phyloP scores from a whole-genome alignment of 1,140 invertebrate genomes.

The Drosophila pectinifera region DNA sequence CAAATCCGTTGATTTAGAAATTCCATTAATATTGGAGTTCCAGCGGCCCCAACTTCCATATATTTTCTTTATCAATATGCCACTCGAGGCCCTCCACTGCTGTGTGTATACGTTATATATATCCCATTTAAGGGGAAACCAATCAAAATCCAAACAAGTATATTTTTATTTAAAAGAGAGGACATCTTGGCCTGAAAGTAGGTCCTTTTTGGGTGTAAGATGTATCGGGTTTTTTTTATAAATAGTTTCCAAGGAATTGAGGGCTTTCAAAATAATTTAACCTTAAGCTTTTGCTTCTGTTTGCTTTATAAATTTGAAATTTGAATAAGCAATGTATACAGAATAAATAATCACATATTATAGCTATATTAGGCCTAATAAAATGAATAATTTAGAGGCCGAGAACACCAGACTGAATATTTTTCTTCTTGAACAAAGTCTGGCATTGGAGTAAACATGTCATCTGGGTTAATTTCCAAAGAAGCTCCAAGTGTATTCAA shows the following conservation, averaged over 20 bases:
- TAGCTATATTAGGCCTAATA: background rate
- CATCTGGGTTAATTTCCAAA: conserved; percentile 31
- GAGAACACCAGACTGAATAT: background rate
- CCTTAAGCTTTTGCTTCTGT: no score
- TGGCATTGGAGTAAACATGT: conserved; percentile 25
- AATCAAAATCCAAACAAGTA: conserved; percentile 23
- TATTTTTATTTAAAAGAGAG: background rate
- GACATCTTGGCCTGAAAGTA: background rate
- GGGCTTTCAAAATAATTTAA: background rate
- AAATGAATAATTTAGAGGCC: conserved; percentile 2
- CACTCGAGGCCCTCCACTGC: conserved; percentile 22
- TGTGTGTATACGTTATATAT: conserved; percentile 4
- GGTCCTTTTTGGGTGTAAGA: background rate
- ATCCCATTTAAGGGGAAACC: conserved; percentile 10
- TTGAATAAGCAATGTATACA: no score
- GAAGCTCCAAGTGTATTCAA: conserved; percentile 14
- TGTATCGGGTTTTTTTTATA: no score
- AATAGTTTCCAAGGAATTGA: background rate
- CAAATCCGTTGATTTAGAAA: conserved; percentile 59
- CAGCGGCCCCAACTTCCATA: conserved; percentile 6
- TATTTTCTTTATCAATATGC: conserved; percentile 63
- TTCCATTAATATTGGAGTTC: conserved; percentile 70
- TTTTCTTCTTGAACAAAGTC: conserved; percentile 15
- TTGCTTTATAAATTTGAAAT: no score
- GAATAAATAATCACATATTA: background rate